These are phyloP conservation scores for Oscarella lobularis DNA, from an alignment of 37 sponge, comb jelly and placozoan genomes.

Conservation along the genomic window DNA sequence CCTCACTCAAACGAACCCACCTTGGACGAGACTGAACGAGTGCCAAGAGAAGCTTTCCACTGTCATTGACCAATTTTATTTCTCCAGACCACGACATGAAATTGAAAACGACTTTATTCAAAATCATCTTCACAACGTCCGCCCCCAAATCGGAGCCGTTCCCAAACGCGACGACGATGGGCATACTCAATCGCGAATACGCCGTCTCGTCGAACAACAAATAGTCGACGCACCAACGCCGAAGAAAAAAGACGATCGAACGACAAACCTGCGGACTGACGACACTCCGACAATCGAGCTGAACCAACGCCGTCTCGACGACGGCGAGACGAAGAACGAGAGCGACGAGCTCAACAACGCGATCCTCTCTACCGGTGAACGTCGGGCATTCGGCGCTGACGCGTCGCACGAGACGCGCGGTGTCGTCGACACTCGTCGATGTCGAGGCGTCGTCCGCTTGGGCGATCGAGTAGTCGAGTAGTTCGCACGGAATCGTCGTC, in stretches of 20 bases:
- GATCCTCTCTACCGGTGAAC: not conserved
- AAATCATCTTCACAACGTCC: slow-evolving; percentile 28
- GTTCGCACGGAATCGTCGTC: not conserved
- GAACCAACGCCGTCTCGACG: not conserved
- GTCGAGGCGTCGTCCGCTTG: no score
- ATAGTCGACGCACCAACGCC: not conserved
- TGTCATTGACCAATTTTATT: slow-evolving; percentile 19
- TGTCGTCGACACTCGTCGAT: not conserved
- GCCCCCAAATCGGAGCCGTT: not conserved
- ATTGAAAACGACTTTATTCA: slow-evolving; percentile 42
- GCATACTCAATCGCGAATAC: not conserved
- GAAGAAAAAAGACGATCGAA: not conserved
- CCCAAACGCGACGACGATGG: not conserved
- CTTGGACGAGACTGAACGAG: not conserved
- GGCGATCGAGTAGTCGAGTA: not conserved
- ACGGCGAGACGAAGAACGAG: not conserved
- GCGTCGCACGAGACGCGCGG: no score
- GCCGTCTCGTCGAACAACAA: not conserved
- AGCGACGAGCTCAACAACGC: not conserved
- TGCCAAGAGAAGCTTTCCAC: slow-evolving; percentile 28
- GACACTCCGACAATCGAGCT: not conserved
- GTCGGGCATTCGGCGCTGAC: not conserved
- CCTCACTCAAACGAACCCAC: no score
- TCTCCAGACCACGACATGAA: slow-evolving; percentile 53
- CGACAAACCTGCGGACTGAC: not conserved